Percentiles rank a stretch among this genome's conserved stretches.
These are phyloP conservation scores for Doryteuthis pealeii DNA, from an alignment of 1,140 invertebrate species.

Conservation along the genomic window DNA sequence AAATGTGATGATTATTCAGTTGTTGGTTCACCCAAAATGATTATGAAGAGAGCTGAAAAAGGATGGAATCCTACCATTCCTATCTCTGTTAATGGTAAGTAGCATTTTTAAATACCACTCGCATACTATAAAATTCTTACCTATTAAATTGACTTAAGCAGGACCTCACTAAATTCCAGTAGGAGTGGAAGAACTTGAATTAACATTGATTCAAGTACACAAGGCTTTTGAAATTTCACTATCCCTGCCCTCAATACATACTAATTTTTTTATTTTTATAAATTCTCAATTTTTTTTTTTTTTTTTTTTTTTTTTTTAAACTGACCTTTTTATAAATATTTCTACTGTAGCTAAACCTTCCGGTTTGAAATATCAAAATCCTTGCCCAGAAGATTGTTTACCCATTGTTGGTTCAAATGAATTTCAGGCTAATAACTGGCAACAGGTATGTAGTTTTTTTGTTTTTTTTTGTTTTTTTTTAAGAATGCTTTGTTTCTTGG, in stretches of 20 bases:
- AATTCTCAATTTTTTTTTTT: too few relatives aligned
- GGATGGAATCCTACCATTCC: background rate
- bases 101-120: background rate
- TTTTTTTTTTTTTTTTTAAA: too few relatives aligned
- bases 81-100: background rate
- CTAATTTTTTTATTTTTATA: too few relatives aligned
- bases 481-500: too few relatives aligned
- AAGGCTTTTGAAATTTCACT: too few relatives aligned
- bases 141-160: too few relatives aligned
- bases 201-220: too few relatives aligned
- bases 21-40: background rate
- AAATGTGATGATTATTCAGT: background rate
- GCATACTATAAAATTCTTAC: too few relatives aligned
- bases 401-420: background rate
- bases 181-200: too few relatives aligned
- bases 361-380: background rate
- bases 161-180: too few relatives aligned
- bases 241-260: too few relatives aligned
- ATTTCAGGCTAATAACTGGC: background rate
- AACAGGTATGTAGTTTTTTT: background rate
- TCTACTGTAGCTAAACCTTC: background rate
- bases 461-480: background rate
- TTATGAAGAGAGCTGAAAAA: slow-evolving; percentile 1
- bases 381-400: background rate
- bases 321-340: too few relatives aligned